Evolutionary conservation across 2,797 vertebrate genomes (phyloP).

Genomic region (Halcyon leucocephala): DNA sequence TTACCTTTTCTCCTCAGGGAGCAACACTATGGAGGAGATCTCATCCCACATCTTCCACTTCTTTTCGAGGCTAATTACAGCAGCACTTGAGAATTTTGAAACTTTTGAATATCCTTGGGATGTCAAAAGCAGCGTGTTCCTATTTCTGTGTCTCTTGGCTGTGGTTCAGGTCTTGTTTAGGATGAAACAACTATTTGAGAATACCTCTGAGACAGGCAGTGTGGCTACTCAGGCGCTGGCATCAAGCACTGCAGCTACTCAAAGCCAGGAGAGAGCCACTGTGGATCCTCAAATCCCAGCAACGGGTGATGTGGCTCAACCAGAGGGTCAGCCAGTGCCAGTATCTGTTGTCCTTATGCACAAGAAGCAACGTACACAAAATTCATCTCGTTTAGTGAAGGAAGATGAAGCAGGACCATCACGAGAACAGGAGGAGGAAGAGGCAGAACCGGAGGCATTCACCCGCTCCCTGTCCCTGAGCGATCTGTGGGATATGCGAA

Average conservation of each 20-base stretch:
- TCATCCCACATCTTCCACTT: too few species aligned
- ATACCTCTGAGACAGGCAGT: too few species aligned
- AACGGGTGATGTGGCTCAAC: neutral
- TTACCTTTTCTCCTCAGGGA: neutral
- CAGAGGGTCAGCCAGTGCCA: neutral
- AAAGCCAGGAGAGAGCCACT: neutral
- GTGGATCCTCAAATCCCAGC: neutral
- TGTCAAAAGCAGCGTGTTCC: too few species aligned
- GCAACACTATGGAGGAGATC: too few species aligned
- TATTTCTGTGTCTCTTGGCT: too few species aligned
- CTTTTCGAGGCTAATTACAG: too few species aligned
- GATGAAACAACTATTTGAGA: neutral
- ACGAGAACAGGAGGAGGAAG: neutral
- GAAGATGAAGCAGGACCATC: neutral
- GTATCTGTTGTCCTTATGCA: neutral
- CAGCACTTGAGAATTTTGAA: too few species aligned
- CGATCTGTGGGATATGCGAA: neutral
- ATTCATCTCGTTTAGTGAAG: neutral
- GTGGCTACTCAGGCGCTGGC: neutral
- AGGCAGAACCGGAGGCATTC: neutral
- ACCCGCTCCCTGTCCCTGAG: neutral
- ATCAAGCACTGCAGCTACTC: neutral
- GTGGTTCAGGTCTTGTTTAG: neutral
- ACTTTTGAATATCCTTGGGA: too few species aligned
- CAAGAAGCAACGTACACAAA: neutral